Base-by-base conservation (phyloP, 2,888 invertebrate species). In the Pheosia tremula region DNA sequence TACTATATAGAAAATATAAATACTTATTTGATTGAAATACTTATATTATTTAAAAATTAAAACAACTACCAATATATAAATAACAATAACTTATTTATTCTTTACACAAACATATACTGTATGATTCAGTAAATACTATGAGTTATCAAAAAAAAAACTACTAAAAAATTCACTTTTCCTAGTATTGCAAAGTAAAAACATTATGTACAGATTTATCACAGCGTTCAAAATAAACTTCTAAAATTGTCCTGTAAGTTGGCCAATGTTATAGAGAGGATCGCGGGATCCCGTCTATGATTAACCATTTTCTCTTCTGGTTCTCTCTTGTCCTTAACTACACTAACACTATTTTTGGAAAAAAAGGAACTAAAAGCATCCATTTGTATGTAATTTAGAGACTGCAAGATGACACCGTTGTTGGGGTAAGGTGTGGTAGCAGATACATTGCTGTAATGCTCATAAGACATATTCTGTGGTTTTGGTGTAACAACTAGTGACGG, bases 361-460 rank as follows among this genome's bases (percentile, higher is more conserved):
- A 92, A 66, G 58, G 89, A 88, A 78, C 90, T 93, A 72, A 94
- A 87, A 36, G 89, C 90, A 84, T 93, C 93, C 90, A 94, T 91
- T 78, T 94, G 91, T 63, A 94, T 91, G 67, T 93, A 94, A 72
- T 94, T 94, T 2, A 94, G 83, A 38, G 94, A 93, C 66, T 91
- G 86, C 11, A 93, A 79, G 68, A 94, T 89, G 6, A 94, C 69
- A 37, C 94, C 93, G 59, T 87, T 87, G 69, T 91, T 86, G 36
- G 94, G 94, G 64, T 91, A 94, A 37, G 94, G 94, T 41, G 90
- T 91, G 38, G 75, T 54, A 24, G 80, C 64, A 61, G 66, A 66
- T n/a, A 62, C 50, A 57, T 60, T 66, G 49, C 75, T 63, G 64
- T 71, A 55, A 57, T 61, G 50, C 49, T 71, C 62, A 63, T 77